A percentile compares a stretch with the other conserved stretches of the same genome.
Evolutionary conservation across 2,113 vertebrate genomes (phyloP).

Genomic region (Callospermophilus lateralis): DNA sequence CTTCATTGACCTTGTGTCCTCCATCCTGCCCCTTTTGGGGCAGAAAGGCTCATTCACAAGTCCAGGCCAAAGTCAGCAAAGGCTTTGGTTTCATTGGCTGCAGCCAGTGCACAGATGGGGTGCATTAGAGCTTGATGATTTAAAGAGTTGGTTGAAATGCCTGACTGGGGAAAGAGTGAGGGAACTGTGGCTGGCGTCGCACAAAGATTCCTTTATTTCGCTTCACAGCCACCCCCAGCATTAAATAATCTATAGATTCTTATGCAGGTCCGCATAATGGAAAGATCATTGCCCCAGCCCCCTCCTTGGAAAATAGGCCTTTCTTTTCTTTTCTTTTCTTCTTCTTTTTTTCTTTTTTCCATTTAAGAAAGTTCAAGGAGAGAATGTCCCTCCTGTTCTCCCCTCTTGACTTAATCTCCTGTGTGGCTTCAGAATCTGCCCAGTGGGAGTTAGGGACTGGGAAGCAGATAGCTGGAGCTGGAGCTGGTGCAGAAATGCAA

Average conservation of each 20-base stretch:
- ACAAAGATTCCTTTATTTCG: constrained; percentile 80
- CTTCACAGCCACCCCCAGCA: constrained; percentile 58
- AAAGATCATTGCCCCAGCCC: constrained; percentile 55
- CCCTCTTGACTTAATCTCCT: constrained; percentile 77
- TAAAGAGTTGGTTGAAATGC: constrained; percentile 80
- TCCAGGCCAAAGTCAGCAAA: constrained; percentile 83
- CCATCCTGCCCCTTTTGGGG: constrained; percentile 65
- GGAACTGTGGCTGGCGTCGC: constrained; percentile 56
- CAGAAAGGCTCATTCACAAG: constrained; percentile 82
- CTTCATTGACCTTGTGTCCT: constrained; percentile 46
- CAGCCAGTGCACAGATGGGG: constrained; percentile 70
- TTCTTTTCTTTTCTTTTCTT: constrained; percentile 68
- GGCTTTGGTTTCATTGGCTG: constrained; percentile 82
- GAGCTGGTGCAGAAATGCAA: constrained; percentile 52
- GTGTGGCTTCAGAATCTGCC: constrained; percentile 69
- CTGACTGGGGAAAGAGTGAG: constrained; percentile 73
- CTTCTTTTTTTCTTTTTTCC: constrained; percentile 2
- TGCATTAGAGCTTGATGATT: constrained; percentile 79
- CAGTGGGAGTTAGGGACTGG: constrained; percentile 78
- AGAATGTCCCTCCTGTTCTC: constrained; percentile 82
- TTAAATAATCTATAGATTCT: constrained; percentile 80
- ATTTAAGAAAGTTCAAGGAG: constrained; percentile 75
- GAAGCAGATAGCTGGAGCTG: constrained; percentile 73
- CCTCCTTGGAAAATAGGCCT: constrained; percentile 74
- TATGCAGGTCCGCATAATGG: constrained; percentile 51